phyloP scores from a whole-genome alignment of 2,113 vertebrate species.

The Steatornis caripensis region DNA sequence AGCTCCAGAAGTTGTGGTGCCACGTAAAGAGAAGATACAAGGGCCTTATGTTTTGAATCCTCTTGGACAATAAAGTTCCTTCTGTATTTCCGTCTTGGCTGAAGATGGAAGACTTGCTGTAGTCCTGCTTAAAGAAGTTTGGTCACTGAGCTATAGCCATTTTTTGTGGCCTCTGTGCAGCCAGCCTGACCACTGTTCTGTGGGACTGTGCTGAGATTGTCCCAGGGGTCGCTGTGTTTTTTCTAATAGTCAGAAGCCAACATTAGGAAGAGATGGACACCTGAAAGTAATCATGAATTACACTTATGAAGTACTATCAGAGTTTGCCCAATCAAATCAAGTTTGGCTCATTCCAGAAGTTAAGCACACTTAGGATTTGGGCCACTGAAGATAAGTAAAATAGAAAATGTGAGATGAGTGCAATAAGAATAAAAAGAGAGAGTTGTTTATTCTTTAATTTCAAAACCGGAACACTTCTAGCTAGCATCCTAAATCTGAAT shows the following conservation, averaged over 20 bases:
- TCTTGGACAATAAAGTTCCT: background rate
- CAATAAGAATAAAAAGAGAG: background rate
- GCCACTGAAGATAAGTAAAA: background rate
- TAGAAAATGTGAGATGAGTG: background rate
- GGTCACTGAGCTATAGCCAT: fast-evolving
- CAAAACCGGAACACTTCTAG: background rate
- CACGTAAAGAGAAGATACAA: fast-evolving
- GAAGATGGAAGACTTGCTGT: background rate
- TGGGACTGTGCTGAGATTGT: background rate
- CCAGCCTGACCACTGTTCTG: too few relatives aligned
- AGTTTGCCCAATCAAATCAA: background rate
- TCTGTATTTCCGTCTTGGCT: fast-evolving
- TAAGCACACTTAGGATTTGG: background rate
- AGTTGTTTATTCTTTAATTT: background rate
- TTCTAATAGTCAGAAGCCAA: background rate
- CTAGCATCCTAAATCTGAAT: background rate
- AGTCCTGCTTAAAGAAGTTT: background rate
- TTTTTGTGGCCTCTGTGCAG: background rate
- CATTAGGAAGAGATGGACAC: background rate
- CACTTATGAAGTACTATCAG: background rate
- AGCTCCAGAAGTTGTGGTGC: background rate
- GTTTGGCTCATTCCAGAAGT: background rate
- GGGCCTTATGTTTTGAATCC: fast-evolving
- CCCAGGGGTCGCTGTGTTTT: background rate
- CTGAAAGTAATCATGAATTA: background rate